Conservation (phyloP, 2,888 invertebrate genomes). For the Limnephilus marmoratus region DNA sequence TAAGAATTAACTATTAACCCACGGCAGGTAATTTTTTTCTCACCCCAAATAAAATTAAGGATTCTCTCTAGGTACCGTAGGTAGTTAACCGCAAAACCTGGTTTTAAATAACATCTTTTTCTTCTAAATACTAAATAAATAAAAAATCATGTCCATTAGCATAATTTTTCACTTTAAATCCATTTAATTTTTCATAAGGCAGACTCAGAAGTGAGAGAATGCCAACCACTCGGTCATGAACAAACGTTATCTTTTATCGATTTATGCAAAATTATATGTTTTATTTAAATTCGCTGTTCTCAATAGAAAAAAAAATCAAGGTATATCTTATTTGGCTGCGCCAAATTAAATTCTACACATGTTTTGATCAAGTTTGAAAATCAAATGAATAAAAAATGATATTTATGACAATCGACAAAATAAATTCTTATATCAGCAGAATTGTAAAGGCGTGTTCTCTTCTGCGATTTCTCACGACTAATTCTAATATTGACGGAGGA, state of each 20-base stretch:
- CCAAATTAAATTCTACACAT: not conserved
- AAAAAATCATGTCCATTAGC: not conserved
- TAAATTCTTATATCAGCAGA: not conserved
- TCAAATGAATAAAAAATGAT: not conserved
- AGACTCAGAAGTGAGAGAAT: not conserved
- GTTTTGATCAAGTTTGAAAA: not conserved
- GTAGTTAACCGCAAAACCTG: not conserved
- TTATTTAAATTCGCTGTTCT: not conserved
- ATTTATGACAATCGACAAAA: not conserved
- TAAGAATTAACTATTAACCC: no score
- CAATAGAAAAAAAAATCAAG: not conserved
- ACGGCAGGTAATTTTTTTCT: no score
- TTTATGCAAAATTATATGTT: not conserved
- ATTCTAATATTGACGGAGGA: not conserved
- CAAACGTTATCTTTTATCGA: not conserved
- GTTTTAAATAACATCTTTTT: not conserved
- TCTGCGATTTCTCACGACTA: conserved; percentile 6
- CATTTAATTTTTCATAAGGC: not conserved
- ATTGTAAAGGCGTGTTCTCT: not conserved
- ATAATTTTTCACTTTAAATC: not conserved
- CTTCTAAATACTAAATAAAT: not conserved
- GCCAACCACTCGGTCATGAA: not conserved
- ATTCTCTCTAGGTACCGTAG: not conserved
- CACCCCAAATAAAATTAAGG: no score
- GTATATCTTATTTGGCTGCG: no score